These are phyloP conservation scores for Acipenser transmontanus DNA, from an alignment of 2,797 vertebrate genomes.

Conservation along the genomic window DNA sequence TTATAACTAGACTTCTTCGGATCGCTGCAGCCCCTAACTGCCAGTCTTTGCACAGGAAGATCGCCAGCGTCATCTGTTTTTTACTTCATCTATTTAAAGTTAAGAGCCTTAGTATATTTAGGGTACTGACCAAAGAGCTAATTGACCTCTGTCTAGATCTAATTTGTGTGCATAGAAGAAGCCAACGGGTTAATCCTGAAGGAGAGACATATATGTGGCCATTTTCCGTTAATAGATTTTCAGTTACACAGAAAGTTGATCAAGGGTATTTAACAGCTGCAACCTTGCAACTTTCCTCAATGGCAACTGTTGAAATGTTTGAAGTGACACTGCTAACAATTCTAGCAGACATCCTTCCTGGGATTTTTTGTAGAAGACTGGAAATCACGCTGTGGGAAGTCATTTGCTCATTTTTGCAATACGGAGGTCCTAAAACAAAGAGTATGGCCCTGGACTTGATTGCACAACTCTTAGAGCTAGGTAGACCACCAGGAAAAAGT, in stretches of 20 bases:
- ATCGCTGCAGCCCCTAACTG: slow-evolving; percentile 83
- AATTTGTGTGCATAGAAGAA: slow-evolving; percentile 49
- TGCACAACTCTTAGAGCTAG: slow-evolving; percentile 65
- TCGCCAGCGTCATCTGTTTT: slow-evolving; percentile 75
- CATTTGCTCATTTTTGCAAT: slow-evolving; percentile 69
- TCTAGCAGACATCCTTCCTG: slow-evolving; percentile 61
- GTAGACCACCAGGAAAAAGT: slow-evolving; percentile 69
- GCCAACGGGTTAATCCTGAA: slow-evolving; percentile 3
- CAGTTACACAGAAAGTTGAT: slow-evolving; percentile 38
- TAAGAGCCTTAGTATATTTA: slow-evolving; percentile 71
- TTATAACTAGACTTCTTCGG: slow-evolving; percentile 77
- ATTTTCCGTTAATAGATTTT: slow-evolving; percentile 60
- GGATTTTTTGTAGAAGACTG: slow-evolving; percentile 69
- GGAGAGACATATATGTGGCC: slow-evolving; percentile 63
- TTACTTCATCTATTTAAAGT: slow-evolving; percentile 81
- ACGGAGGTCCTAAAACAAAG: slow-evolving; percentile 64
- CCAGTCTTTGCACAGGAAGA: slow-evolving; percentile 66
- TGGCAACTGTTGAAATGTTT: slow-evolving; percentile 69
- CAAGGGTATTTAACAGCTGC: slow-evolving; percentile 67
- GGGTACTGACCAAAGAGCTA: slow-evolving; percentile 68
- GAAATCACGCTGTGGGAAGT: slow-evolving; percentile 70
- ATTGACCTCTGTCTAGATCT: slow-evolving; percentile 72
- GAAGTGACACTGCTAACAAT: slow-evolving; percentile 59
- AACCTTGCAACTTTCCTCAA: slow-evolving; percentile 60
- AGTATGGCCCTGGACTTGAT: slow-evolving; percentile 63